Percentiles rank a stretch among this genome's conserved stretches.
Evolutionary conservation across 2,113 vertebrate species (phyloP).

Genomic region (Ameiurus melas): DNA sequence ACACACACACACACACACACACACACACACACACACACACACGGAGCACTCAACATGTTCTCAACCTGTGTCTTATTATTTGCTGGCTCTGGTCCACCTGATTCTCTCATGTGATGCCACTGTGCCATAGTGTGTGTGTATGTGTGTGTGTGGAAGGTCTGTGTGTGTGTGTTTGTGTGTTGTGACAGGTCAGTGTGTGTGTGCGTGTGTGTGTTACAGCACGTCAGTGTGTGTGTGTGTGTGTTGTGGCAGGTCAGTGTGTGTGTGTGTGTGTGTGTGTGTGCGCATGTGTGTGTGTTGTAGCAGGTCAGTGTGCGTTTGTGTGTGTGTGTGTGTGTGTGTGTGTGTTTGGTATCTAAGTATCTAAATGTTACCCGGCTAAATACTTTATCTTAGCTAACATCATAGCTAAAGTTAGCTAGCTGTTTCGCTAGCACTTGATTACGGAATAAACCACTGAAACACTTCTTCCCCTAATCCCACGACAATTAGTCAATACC

Average conservation of each 20-base stretch:
- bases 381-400: background rate
- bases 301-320: too few species aligned
- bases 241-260: too few species aligned
- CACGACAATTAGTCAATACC: background rate
- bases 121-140: too few species aligned
- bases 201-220: too few species aligned
- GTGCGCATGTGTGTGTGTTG: too few species aligned
- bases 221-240: too few species aligned
- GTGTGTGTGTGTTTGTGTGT: background rate
- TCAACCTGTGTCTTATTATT: slow-evolving; percentile 25
- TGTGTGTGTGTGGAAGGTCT: too few species aligned
- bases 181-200: too few species aligned
- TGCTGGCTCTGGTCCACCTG: slow-evolving; percentile 12
- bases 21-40: background rate
- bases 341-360: background rate
- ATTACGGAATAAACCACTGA: background rate
- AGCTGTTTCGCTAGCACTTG: background rate
- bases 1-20: slow-evolving; percentile 28
- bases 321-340: too few species aligned
- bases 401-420: background rate
- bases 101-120: background rate
- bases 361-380: background rate
- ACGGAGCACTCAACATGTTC: slow-evolving; percentile 14
- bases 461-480: background rate
- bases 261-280: too few species aligned